Conservation (phyloP, 1,140 invertebrate genomes). For the Colletes latitarsis region DNA sequence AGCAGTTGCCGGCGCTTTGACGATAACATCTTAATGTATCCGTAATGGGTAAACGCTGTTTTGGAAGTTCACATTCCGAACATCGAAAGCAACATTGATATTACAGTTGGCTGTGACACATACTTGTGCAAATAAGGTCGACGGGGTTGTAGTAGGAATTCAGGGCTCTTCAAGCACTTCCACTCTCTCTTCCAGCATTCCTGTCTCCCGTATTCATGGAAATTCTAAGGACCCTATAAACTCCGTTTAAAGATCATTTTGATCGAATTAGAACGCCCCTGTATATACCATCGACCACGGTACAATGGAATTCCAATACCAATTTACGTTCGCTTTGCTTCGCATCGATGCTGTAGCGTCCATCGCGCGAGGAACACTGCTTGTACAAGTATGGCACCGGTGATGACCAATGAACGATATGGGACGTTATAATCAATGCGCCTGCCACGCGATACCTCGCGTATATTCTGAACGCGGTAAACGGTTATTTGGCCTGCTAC, state of each 20-base stretch:
- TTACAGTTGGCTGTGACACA: conserved; percentile 15
- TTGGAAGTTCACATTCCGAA: neutral
- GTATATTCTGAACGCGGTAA: neutral
- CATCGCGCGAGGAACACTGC: neutral
- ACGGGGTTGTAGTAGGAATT: conserved; percentile 22
- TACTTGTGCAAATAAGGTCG: conserved; percentile 34
- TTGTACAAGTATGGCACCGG: conserved; percentile 1
- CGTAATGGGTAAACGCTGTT: neutral
- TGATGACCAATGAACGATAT: conserved; percentile 6
- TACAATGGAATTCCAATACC: conserved; percentile 63
- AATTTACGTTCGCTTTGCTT: conserved; percentile 59
- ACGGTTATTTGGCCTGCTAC: neutral
- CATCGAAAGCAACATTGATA: conserved; percentile 20
- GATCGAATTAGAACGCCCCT: conserved; percentile 57
- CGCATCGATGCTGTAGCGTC: conserved; percentile 35
- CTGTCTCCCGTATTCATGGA: conserved; percentile 53
- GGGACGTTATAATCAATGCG: conserved; percentile 7
- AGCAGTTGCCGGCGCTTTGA: neutral
- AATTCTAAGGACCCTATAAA: conserved; percentile 60
- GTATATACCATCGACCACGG: conserved; percentile 10
- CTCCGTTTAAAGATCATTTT: conserved; percentile 63
- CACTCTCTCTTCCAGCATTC: conserved; percentile 2
- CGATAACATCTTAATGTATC: neutral
- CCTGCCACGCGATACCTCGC: neutral
- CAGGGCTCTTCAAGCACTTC: conserved; percentile 5